A percentile compares a stretch with the other conserved stretches of the same genome.
Evolutionary conservation across 2,113 vertebrate genomes (phyloP).

Genomic region (Stegostoma tigrinum): DNA sequence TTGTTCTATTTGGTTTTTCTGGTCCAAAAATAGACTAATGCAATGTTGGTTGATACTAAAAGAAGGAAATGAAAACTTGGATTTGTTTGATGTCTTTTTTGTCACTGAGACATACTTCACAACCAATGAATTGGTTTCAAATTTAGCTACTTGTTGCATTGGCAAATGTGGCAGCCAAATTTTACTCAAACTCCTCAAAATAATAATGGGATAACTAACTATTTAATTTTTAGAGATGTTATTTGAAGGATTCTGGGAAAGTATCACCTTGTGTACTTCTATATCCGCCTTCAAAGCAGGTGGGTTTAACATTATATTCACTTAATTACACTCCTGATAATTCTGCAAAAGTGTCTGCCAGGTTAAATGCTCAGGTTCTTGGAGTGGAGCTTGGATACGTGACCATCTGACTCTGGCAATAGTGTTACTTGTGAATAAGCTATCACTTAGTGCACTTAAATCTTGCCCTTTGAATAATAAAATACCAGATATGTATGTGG

Average conservation of each 20-base stretch:
- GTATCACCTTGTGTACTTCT: background rate
- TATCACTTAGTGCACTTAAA: background rate
- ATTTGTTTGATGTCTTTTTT: background rate
- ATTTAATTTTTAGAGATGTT: background rate
- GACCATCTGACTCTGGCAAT: background rate
- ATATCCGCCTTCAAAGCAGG: too few relatives aligned
- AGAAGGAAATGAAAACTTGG: background rate
- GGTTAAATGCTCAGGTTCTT: background rate
- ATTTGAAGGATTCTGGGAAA: background rate
- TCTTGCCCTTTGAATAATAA: background rate
- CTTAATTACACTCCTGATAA: background rate
- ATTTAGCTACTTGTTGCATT: background rate
- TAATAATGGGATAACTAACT: background rate
- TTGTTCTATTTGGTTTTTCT: background rate
- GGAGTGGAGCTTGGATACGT: background rate
- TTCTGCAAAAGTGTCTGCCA: background rate
- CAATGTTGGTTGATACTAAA: background rate
- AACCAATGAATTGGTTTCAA: background rate
- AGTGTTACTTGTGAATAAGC: background rate
- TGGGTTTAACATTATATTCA: background rate
- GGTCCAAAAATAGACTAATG: background rate
- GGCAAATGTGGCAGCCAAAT: background rate
- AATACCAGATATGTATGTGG: background rate
- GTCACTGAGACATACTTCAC: background rate
- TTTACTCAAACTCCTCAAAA: background rate